phyloP scores from a whole-genome alignment of 2,888 invertebrate species.

The Phengaris alcon region DNA sequence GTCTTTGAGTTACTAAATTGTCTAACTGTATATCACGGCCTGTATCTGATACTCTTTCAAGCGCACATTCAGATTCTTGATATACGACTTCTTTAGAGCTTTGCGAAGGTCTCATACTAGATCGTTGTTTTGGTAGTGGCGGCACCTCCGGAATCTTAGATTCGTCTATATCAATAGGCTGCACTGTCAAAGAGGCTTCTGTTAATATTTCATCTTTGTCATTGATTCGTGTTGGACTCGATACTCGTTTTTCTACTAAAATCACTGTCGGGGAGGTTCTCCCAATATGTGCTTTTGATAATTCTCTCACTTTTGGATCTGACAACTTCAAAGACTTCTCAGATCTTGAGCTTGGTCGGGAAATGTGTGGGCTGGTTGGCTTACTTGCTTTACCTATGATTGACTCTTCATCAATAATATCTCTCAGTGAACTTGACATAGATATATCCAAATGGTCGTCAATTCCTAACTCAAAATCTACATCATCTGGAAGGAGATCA shows the following conservation, averaged over 20 bases:
- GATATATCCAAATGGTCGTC: slow-evolving; percentile 71
- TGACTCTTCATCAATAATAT: slow-evolving; percentile 76
- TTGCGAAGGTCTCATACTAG: slow-evolving; percentile 23
- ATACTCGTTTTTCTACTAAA: slow-evolving; percentile 79
- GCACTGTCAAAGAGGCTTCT: slow-evolving; percentile 83
- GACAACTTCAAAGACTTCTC: slow-evolving; percentile 78
- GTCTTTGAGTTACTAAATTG: slow-evolving; percentile 78
- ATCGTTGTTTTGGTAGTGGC: slow-evolving; percentile 63
- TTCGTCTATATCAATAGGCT: slow-evolving; percentile 81
- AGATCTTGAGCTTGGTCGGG: slow-evolving; percentile 76
- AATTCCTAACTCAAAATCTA: slow-evolving; percentile 81
- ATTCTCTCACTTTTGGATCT: slow-evolving; percentile 76
- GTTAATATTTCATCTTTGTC: slow-evolving; percentile 81
- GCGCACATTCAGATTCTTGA: slow-evolving; percentile 47
- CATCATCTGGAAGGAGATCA: slow-evolving; percentile 89
- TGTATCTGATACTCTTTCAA: slow-evolving; percentile 59
- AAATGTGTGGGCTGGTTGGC: slow-evolving; percentile 69
- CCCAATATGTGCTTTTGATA: slow-evolving; percentile 76
- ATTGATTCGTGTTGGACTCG: slow-evolving; percentile 80
- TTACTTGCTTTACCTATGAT: slow-evolving; percentile 71
- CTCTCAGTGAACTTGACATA: slow-evolving; percentile 69
- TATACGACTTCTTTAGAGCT: slow-evolving; percentile 45
- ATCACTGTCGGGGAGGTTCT: slow-evolving; percentile 81
- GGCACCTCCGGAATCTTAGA: slow-evolving; percentile 67
- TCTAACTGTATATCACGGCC: slow-evolving; percentile 65